Conservation (phyloP, 2,113 vertebrate species). For the Deroptyus accipitrinus region DNA sequence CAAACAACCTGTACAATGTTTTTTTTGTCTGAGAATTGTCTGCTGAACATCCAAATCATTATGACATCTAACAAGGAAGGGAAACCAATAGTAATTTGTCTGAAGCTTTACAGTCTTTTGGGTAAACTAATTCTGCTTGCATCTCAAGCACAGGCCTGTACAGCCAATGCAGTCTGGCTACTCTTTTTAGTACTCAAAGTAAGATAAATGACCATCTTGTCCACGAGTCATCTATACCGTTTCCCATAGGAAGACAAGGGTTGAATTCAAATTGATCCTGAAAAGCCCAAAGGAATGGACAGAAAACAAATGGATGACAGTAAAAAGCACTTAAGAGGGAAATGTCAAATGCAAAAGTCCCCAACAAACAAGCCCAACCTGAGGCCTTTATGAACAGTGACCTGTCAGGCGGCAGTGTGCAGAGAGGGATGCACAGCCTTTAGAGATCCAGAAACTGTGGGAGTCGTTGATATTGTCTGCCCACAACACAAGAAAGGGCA, state of each 20-base stretch:
- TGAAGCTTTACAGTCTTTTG: background rate
- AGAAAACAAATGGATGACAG: background rate
- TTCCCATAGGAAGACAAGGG: background rate
- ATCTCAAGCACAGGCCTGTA: background rate
- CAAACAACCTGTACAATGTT: background rate
- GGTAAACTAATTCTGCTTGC: background rate
- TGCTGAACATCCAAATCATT: background rate
- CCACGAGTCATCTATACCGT: background rate
- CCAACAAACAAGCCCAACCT: background rate
- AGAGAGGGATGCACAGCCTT: background rate
- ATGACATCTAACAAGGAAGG: background rate
- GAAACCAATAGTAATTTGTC: background rate
- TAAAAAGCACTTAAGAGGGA: background rate
- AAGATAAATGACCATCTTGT: background rate
- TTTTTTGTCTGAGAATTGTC: background rate
- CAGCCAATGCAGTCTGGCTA: background rate
- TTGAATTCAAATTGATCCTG: slow-evolving; percentile 19
- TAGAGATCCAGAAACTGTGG: background rate
- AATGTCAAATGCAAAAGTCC: background rate
- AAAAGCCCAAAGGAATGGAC: background rate
- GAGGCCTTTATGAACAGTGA: background rate
- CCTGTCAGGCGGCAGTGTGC: background rate
- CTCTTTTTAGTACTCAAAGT: background rate
- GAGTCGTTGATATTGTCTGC: background rate
- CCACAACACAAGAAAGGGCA: background rate